Base-by-base conservation (phyloP, 2,113 vertebrate species). In the Callorhinus ursinus region DNA sequence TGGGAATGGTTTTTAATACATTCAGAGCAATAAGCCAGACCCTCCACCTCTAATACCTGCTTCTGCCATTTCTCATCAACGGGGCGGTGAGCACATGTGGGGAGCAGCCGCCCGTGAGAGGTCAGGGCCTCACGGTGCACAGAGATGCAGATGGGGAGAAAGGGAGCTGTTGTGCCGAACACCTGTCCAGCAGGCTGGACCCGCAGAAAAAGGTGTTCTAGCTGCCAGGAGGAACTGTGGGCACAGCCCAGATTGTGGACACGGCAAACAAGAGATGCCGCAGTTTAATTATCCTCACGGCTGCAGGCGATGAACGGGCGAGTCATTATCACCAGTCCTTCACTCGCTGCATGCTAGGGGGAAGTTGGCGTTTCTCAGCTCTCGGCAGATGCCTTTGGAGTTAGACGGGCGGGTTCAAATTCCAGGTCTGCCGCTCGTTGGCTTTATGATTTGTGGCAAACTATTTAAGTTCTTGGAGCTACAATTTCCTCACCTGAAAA, bases 1-100 rank as follows among this genome's bases (percentile, higher is more conserved):
- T 98, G 98, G 98, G 97, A 98, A 96, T 86, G 95, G 87, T 97
- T 98, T 98, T 97, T 96, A 98, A 97, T 97, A 94, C 97, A 91
- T 87, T 86, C 86, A 82, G 94, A 97, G 97, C 97, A 93, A 88
- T 95, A 98, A 97, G 97, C 95, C 97, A 97, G 95, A 98, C 86
- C 93, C 90, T 96, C 90, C 86, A 97, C 96, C 97, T 97, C 93
- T 96, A 97, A 97, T 98, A 98, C 97, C 97, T 98, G 98, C 94
- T 96, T 80, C 97, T 98, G 97, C 96, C 93, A 80, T 98, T 98
- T 97, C 95, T 96, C 96, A 97, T 97, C 97, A 96, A 9, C 18
- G 83, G 76, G 77, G 88, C 92, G 94, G 42, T 74, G 59, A 81
- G 93, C 96, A 97, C 95, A 97, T 97, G 82, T 98, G 97, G 80